Evolutionary conservation across 1,140 invertebrate species (phyloP), one percentile per base, ranked within the genome.

Genomic region (Diorhabda carinulata): DNA sequence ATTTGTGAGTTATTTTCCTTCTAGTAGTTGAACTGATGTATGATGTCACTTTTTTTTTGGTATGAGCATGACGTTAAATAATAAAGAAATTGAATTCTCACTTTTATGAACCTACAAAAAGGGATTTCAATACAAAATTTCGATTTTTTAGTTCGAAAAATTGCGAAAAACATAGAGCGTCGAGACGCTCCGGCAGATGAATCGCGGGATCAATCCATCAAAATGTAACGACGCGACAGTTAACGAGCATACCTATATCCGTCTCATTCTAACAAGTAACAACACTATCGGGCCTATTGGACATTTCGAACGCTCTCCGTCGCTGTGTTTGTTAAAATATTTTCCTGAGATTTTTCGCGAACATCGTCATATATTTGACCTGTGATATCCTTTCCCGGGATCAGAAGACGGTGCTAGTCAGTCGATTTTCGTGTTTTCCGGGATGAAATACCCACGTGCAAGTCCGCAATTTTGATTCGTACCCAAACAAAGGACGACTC

Each of bases 401-500:
- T 60, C 64, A 25, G 58, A 10, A 7, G 40, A 59, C 61, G 44
- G 61, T 62, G 61, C 61, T 43, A n/a, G 42, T 62, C 43, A 62
- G 42, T 62, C 43, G 5, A 57, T 45, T 66, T 70, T 65, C 47
- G 25, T 4, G 4, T 52, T 68, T 69, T 47, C 52, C n/a, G n/a
- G 42, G 44, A 43, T 43, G 8, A 43, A 57, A 68, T 62, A 42
- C 70, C 76, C 77, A 76, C 76, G 77, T 76, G 75, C 76, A 73
- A 73, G 75, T 65, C 61, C 67, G 78, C 78, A 76, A 74, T 80
- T 78, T 77, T 74, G 77, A 79, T 78, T 52, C 77, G 73, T 76
- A 78, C 68, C 76, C 73, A 73, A 80, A 80, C 80, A 81, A 81
- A 80, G 80, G 77, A 78, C 73, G 73, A 71, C 66, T 57, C 61